These are phyloP conservation scores for Nematostella vectensis DNA, from an alignment of 92 coral and sea anemone genomes.

Conservation along the genomic window DNA sequence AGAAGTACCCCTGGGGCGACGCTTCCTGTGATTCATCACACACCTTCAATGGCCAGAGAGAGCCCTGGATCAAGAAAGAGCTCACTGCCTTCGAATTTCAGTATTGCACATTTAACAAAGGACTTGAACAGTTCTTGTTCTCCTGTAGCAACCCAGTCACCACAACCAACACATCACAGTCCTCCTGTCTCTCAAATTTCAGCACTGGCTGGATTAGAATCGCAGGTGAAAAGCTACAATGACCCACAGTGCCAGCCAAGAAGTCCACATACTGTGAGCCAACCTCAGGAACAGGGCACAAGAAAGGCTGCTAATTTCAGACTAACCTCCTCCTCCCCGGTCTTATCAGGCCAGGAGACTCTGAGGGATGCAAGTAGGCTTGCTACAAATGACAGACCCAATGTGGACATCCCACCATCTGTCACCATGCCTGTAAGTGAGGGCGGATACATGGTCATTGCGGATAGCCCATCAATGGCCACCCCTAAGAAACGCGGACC, in stretches of 20 bases:
- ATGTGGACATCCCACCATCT: neutral
- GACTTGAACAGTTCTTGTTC: constrained; percentile 19
- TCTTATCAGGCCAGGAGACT: neutral
- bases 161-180: neutral
- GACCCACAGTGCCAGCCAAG: neutral
- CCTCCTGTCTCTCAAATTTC: neutral
- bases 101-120: constrained; percentile 89
- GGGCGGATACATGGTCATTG: constrained; percentile 4
- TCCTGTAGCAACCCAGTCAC: neutral
- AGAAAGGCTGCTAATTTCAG: neutral
- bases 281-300: neutral
- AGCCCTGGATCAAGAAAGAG: constrained; percentile 23
- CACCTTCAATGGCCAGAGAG: neutral
- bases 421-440: constrained; percentile 11
- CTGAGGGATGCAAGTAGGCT: neutral
- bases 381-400: constrained; percentile 6
- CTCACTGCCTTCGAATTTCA: constrained; percentile 61
- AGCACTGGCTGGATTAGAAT: neutral
- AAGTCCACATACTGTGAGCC: neutral
- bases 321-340: neutral
- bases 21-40: neutral
- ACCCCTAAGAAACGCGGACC: constrained; percentile 20
- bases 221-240: neutral
- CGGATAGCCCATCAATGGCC: constrained; percentile 28
- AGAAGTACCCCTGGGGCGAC: neutral